Evolutionary conservation across 2,888 invertebrate species (phyloP).

Genomic region (Oxyscelio sp.): DNA sequence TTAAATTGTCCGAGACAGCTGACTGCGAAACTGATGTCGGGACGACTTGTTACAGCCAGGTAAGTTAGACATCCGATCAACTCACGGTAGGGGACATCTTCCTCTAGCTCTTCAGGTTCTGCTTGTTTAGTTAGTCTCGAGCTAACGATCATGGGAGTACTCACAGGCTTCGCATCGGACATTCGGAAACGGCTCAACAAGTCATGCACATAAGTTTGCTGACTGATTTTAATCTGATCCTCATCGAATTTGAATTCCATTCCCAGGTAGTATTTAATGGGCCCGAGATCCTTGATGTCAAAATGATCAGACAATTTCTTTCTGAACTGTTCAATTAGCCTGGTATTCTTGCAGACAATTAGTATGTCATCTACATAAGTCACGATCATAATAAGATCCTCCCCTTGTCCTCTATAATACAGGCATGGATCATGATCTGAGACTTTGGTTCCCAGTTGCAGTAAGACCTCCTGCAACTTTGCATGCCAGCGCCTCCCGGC

Average conservation of each 20-base stretch:
- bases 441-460: background rate
- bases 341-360: background rate
- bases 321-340: background rate
- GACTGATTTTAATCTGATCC: conserved; percentile 8
- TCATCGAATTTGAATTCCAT: conserved; percentile 3
- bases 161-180: conserved; percentile 11
- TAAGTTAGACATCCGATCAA: conserved; percentile 23
- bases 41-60: conserved; percentile 24
- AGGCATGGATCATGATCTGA: conserved; percentile 4
- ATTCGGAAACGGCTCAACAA: conserved; percentile 31
- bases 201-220: conserved; percentile 5
- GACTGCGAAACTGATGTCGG: conserved; percentile 11
- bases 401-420: conserved; percentile 4
- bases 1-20: conserved; percentile 27
- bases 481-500: conserved; percentile 14
- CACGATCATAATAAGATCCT: background rate
- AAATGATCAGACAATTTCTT: background rate
- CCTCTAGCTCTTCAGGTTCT: conserved; percentile 2
- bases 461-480: background rate
- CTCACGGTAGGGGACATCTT: conserved; percentile 42
- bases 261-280: background rate
- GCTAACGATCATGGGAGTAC: conserved; percentile 13
- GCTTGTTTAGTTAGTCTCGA: background rate
- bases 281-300: conserved; percentile 21
- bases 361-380: background rate